Percentiles rank a stretch among this genome's conserved stretches.
Evolutionary conservation across 2,113 vertebrate genomes (phyloP).

Genomic region (Pterophyllum scalare): DNA sequence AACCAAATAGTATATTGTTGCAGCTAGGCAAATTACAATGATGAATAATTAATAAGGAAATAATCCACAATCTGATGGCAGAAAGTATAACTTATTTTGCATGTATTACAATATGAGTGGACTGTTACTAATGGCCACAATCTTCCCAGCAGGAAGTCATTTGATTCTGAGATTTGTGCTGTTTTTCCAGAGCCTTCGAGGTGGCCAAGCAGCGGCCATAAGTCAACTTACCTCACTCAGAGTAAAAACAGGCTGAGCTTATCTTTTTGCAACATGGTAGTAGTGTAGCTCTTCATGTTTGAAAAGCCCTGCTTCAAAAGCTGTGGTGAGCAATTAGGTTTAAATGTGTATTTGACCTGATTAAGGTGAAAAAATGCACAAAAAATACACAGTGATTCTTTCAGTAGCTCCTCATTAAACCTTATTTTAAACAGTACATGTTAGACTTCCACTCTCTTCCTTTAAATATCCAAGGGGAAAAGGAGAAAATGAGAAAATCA

Average conservation of each 20-base stretch:
- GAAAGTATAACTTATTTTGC: neutral
- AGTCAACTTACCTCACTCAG: slow-evolving; percentile 11
- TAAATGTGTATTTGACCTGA: slow-evolving; percentile 6
- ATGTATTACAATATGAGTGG: neutral
- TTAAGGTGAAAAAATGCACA: neutral
- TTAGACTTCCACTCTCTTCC: slow-evolving; percentile 6
- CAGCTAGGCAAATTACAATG: no score
- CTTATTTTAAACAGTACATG: slow-evolving; percentile 26
- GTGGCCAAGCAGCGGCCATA: neutral
- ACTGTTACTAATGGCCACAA: slow-evolving; percentile 6
- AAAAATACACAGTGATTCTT: neutral
- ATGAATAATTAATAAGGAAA: no score
- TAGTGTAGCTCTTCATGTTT: neutral
- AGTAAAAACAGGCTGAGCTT: slow-evolving; percentile 43
- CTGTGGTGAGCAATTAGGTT: slow-evolving; percentile 19
- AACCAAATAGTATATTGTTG: no score
- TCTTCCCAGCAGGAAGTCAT: neutral
- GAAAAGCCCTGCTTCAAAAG: slow-evolving; percentile 11
- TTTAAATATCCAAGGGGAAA: slow-evolving; percentile 26
- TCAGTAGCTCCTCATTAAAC: slow-evolving; percentile 17
- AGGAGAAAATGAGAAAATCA: slow-evolving; percentile 48
- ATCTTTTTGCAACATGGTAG: slow-evolving; percentile 10
- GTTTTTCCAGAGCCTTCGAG: slow-evolving; percentile 24
- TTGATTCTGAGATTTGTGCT: slow-evolving; percentile 23
- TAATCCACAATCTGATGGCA: neutral